Evolutionary conservation across 2,113 vertebrate species (phyloP).

Genomic region (Ciconia boyciana): DNA sequence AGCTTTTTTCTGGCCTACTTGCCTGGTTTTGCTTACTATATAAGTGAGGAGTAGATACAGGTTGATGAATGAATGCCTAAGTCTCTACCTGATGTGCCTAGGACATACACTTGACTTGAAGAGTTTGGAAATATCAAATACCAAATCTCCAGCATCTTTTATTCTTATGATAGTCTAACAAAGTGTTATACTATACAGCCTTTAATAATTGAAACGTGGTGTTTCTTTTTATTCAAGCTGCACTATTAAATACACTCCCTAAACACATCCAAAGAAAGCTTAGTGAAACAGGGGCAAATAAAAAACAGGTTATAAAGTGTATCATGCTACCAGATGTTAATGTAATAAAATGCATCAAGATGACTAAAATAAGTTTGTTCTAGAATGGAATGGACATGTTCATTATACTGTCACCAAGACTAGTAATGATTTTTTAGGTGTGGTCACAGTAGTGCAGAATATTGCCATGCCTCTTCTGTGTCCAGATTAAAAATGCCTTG

Average conservation of each 20-base stretch:
- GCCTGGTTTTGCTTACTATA: not conserved
- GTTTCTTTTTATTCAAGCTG: not conserved
- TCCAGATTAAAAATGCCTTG: not conserved
- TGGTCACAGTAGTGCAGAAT: not conserved
- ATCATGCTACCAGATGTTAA: not conserved
- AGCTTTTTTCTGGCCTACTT: not conserved
- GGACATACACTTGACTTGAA: not conserved
- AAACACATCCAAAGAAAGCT: not conserved
- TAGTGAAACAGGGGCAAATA: not conserved
- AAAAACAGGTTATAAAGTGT: not conserved
- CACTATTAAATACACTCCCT: not conserved
- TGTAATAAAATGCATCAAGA: not conserved
- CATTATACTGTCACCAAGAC: not conserved
- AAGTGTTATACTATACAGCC: not conserved
- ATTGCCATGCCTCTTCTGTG: not conserved
- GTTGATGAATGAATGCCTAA: not conserved
- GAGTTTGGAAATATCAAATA: not conserved
- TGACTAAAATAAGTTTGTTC: not conserved
- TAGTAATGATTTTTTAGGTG: not conserved
- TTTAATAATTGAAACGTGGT: not conserved
- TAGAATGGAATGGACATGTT: not conserved
- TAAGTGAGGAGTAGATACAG: not conserved
- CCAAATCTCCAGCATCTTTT: not conserved
- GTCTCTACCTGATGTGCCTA: not conserved
- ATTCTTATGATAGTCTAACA: not conserved